A percentile compares a stretch with the other conserved stretches of the same genome.
Evolutionary conservation across 2,113 vertebrate genomes (phyloP).

Genomic region (Leptosomus discolor): DNA sequence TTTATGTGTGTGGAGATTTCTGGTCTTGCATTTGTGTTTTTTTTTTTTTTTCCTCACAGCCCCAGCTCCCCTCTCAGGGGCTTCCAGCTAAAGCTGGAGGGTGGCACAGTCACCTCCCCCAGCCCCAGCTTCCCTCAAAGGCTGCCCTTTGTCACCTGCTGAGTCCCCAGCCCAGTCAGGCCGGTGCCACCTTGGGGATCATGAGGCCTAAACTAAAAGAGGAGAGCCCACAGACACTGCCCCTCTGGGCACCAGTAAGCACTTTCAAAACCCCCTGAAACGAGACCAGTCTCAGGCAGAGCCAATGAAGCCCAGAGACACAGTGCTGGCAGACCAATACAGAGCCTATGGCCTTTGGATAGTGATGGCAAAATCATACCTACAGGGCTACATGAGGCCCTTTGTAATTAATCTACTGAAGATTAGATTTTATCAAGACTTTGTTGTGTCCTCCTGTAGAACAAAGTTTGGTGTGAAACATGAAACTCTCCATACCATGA

Average conservation of each 20-base stretch:
- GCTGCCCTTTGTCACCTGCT: not conserved
- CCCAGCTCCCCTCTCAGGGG: not conserved
- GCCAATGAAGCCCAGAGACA: not conserved
- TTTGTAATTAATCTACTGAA: not conserved
- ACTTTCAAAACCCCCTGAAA: not conserved
- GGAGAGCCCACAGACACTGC: not conserved
- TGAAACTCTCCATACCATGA: not conserved
- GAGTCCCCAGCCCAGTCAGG: rapidly evolving
- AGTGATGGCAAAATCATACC: not conserved
- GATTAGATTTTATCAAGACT: not conserved
- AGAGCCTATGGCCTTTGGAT: not conserved
- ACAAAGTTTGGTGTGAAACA: not conserved
- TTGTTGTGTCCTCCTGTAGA: not conserved
- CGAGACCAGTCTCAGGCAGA: not conserved
- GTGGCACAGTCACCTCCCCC: rapidly evolving
- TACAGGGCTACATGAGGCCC: not conserved
- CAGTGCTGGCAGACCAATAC: not conserved
- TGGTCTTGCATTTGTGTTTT: no score
- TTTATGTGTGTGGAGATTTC: not conserved
- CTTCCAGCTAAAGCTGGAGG: not conserved
- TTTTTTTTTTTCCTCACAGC: not conserved
- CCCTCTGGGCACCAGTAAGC: not conserved
- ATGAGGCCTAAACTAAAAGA: not conserved
- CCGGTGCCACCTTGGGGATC: rapidly evolving
- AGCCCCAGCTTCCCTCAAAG: not conserved